Percentiles rank a stretch among this genome's conserved stretches.
Conservation (phyloP, 2,113 vertebrate genomes). For the Thomomys bottae region DNA sequence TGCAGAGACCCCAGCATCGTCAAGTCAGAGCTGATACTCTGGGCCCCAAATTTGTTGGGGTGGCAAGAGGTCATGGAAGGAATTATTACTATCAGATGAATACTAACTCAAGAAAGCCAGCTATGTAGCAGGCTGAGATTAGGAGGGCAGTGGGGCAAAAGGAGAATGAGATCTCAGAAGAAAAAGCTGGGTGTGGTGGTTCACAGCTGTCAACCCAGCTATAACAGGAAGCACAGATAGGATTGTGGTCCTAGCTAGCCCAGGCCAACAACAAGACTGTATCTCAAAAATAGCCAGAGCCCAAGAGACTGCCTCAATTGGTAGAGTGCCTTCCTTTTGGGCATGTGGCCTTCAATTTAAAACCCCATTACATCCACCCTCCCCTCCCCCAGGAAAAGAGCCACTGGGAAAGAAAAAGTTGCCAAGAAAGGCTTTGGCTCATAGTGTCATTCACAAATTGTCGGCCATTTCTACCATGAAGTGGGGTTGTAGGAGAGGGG, state of each 20-base stretch:
- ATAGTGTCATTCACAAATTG: neutral
- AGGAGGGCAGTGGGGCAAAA: no score
- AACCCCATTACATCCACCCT: no score
- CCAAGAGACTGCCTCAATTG: no score
- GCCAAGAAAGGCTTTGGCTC: neutral
- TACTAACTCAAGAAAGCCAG: neutral
- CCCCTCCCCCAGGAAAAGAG: no score
- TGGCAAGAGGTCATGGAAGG: neutral
- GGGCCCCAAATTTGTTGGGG: neutral
- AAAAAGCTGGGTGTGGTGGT: neutral
- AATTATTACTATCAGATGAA: neutral
- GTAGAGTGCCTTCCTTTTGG: no score
- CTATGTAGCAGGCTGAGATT: no score
- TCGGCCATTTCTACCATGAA: neutral
- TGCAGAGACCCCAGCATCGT: neutral
- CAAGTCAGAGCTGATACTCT: neutral
- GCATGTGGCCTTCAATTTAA: no score
- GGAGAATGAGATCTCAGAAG: no score
- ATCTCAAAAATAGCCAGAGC: no score
- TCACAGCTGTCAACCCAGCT: neutral
- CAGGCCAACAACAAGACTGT: no score
- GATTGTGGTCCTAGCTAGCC: no score
- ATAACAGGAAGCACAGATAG: neutral
- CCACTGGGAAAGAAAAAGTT: neutral
- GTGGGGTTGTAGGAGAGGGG: neutral